phyloP scores from a whole-genome alignment of 1,140 invertebrate species.

The Hestina assimilis region DNA sequence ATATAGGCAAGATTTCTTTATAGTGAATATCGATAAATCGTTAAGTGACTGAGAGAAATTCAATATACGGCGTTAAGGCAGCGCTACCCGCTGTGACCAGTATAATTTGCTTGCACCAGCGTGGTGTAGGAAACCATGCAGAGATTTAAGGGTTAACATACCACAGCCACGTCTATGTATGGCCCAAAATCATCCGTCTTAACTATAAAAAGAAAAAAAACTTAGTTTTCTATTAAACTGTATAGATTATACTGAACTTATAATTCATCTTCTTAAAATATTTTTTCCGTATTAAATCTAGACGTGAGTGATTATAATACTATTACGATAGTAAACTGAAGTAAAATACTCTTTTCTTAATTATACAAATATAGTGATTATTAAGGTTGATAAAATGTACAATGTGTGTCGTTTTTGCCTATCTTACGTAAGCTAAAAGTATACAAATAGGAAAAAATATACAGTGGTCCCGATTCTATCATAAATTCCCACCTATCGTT shows the following conservation, averaged over 20 bases:
- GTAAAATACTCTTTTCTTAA: no score
- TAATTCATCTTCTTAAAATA: no score
- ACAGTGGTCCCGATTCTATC: conserved; percentile 15
- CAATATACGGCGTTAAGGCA: conserved; percentile 52
- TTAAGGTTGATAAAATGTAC: no score
- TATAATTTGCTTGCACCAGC: conserved; percentile 59
- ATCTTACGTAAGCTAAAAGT: no score
- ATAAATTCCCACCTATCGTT: conserved; percentile 59
- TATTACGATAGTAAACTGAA: no score
- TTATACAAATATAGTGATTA: no score
- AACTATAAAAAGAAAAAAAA: no score
- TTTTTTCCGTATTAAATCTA: no score
- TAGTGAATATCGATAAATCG: conserved; percentile 38
- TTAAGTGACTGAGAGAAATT: conserved; percentile 49
- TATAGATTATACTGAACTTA: no score
- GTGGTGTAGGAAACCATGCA: conserved; percentile 34
- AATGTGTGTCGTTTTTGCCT: no score
- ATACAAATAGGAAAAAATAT: conserved; percentile 8
- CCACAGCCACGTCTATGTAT: neutral
- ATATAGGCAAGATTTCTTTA: conserved; percentile 4
- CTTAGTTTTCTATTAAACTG: no score
- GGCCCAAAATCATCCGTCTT: neutral
- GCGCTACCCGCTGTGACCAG: conserved; percentile 51
- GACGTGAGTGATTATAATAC: no score
- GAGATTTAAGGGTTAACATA: conserved; percentile 23